Base-by-base conservation (phyloP, 2,888 invertebrate genomes). In the Meloe dianella region DNA sequence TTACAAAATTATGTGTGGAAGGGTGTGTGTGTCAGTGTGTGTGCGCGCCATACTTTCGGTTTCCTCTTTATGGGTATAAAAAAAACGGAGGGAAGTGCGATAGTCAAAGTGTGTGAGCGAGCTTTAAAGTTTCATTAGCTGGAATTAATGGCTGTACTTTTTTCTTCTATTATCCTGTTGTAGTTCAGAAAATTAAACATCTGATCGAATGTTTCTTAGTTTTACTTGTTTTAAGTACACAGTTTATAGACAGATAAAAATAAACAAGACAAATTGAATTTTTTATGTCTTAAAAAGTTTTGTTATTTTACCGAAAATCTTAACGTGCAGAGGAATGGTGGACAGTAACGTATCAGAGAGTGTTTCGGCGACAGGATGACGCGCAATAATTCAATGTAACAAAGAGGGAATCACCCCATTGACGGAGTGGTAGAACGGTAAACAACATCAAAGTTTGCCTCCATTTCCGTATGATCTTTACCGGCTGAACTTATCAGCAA, bases 301-400 rank as follows among this genome's bases (percentile, higher is more conserved):
- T 58, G 57, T n/a, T 30, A 17, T 32, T 60, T 35, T 5, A 0
- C 1, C 4, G 54, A 27, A 27, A 54, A 54, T 10, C 12, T 17
- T 10, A 22, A 47, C 47, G 47, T 20, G 35, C 14, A 35, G n/a
- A 14, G 1, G 14, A 14, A 14, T 14, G 14, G 14, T 35, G 20
- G 20, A 65, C 54, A 57, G 56, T 38, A 38, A 65, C 60, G 58
- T 61, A 64, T 71, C 62, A 61, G 70, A 74, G 75, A 74, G 72
- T 77, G 73, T 77, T 75, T 72, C 65, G 77, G 77, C 77, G 77
- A 74, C 77, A 71, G 69, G 71, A 70, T 73, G 76, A 76, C 77
- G 77, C 76, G 74, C 70, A 74, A 77, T 75, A 73, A 71, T 73
- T 75, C 75, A 75, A 27, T 14, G 24, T 54, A 27, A 14, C 2